These are phyloP conservation scores for Lineus longissimus DNA, from an alignment of 1,140 invertebrate genomes.

Conservation along the genomic window DNA sequence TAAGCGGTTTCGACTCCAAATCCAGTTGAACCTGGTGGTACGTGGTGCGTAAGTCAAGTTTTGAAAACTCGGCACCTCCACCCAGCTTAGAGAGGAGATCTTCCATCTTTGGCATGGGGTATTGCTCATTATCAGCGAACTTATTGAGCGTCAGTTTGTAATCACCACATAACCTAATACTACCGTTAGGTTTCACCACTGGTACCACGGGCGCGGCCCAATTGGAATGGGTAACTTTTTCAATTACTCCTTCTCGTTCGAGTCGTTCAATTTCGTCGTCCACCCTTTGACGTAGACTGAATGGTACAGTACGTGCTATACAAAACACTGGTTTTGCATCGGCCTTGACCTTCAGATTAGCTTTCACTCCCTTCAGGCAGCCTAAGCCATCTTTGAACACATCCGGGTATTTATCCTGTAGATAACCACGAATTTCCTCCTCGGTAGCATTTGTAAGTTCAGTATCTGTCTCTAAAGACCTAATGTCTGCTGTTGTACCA, in stretches of 20 bases:
- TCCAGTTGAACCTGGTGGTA: background rate
- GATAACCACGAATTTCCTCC: background rate
- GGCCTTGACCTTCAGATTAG: background rate
- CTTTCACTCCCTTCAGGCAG: background rate
- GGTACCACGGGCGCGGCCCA: constrained; percentile 58
- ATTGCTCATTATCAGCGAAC: constrained; percentile 13
- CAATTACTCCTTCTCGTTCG: constrained; percentile 41
- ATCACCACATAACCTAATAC: constrained; percentile 57
- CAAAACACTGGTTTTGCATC: background rate
- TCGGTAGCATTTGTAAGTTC: background rate
- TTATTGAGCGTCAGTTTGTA: constrained; percentile 41
- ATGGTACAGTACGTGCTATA: constrained; percentile 40
- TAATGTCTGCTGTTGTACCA: background rate
- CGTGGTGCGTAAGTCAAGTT: background rate
- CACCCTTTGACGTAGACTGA: constrained; percentile 44
- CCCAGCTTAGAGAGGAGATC: constrained; percentile 4
- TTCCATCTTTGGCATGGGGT: constrained; percentile 21
- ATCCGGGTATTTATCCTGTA: background rate
- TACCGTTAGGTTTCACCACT: constrained; percentile 52
- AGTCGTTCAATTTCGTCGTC: constrained; percentile 47
- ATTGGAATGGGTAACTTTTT: constrained; percentile 45
- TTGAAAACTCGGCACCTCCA: background rate
- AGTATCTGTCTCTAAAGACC: background rate
- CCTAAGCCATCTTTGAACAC: background rate
- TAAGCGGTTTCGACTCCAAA: background rate